Evolutionary conservation across 2,113 vertebrate species (phyloP), one percentile per base, ranked within the genome.

Genomic region (western clawed frog (Xenopus tropicalis)): DNA sequence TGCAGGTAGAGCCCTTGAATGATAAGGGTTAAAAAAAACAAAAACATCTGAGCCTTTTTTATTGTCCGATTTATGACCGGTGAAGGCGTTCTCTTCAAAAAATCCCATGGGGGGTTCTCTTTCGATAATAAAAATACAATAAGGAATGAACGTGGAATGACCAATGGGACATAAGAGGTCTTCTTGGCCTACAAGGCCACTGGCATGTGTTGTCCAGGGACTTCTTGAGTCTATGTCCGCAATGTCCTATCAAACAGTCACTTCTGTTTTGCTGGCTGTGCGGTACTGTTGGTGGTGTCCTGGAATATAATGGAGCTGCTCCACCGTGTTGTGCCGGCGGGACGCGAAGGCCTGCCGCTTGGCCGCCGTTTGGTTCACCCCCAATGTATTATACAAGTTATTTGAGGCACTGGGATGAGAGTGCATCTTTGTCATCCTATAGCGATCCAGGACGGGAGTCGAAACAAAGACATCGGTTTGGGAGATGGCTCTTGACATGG

Each of bases 351-450:
- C 96, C 79, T 99, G 97, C 85, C 97, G 93, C 90, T 98, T 99
- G 83, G 91, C 90, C 0, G 91, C 86, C 16, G 94, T 97, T 79
- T 96, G 95, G 91, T 91, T 98, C 89, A 93, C 88, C 81, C 90
- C 85, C 86, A 97, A 89, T 69, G 95, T 96, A 86, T 95, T 97
- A 80, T 96, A 97, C 62, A 93, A 91, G 86, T 96, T 97, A 92
- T 90, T 97, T 65, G 95, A 95, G 92, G 96, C 92, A 95, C 95
- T 99, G 83, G 97, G 94, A 93, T 98, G 97, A 80, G 97, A 94
- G 91, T 98, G 96, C 95, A 98, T 96, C 93, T 98, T 98, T 85
- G 94, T 96, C 94, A 98, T 97, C 90, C 96, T 93, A 86, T 98
- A 98, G 76, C 94, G 94, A 90, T 98, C 96, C 93, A 97, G 89